These are phyloP conservation scores for Tretioscincus oriximinensis DNA, from an alignment of 2,113 vertebrate species.

Conservation along the genomic window DNA sequence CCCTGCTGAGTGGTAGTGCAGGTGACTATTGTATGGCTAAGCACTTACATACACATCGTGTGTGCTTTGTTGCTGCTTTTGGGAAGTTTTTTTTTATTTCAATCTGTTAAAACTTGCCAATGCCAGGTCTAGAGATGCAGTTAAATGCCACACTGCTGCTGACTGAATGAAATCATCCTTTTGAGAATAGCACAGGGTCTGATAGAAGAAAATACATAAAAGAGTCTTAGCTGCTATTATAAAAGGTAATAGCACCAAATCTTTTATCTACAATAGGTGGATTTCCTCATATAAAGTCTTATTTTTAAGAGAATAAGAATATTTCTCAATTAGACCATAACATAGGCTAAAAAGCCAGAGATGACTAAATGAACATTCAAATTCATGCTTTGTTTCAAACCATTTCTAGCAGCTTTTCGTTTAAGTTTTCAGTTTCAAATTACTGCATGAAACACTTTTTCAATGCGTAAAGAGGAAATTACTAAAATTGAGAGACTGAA, in stretches of 20 bases:
- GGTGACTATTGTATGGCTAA: not conserved
- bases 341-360: conserved; percentile 28
- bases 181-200: not conserved
- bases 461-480: conserved; percentile 19
- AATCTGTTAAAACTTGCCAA: not conserved
- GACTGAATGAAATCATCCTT: not conserved
- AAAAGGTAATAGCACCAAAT: not conserved
- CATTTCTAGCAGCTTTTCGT: conserved; percentile 17
- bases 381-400: conserved; percentile 15
- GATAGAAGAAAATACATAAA: not conserved
- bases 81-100: not conserved
- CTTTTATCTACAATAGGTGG: conserved; percentile 9
- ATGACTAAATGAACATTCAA: conserved; percentile 40
- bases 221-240: not conserved
- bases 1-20: not conserved
- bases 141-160: conserved; percentile 11
- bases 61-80: not conserved
- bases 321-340: conserved; percentile 18
- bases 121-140: rapidly evolving
- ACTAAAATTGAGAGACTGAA: not conserved
- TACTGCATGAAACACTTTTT: not conserved
- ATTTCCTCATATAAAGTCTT: not conserved
- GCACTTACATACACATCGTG: not conserved
- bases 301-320: conserved; percentile 27
- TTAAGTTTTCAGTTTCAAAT: conserved; percentile 23